phyloP scores from a whole-genome alignment of 2,797 vertebrate species.

The Sciurus carolinensis region DNA sequence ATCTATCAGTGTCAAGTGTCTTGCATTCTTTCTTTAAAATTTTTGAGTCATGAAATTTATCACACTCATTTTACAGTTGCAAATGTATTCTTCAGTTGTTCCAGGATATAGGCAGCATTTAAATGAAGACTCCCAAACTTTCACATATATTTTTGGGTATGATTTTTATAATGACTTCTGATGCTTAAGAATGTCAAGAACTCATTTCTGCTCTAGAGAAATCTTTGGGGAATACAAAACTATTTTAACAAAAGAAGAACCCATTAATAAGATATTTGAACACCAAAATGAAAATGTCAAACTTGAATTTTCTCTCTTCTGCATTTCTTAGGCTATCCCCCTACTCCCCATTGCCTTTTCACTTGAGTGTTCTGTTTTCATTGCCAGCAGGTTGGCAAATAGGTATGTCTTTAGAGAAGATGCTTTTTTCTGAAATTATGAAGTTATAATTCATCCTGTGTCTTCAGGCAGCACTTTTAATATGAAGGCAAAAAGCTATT shows the following conservation, averaged over 20 bases:
- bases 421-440: slow-evolving; percentile 72
- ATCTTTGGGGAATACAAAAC: slow-evolving; percentile 12
- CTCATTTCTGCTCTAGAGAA: not conserved
- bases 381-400: slow-evolving; percentile 62
- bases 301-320: slow-evolving; percentile 11
- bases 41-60: slow-evolving; percentile 53
- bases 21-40: slow-evolving; percentile 60
- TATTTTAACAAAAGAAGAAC: slow-evolving; percentile 53
- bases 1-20: slow-evolving; percentile 25
- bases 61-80: slow-evolving; percentile 41
- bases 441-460: slow-evolving; percentile 71
- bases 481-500: slow-evolving; percentile 64
- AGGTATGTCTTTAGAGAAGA: slow-evolving; percentile 62
- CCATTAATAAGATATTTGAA: slow-evolving; percentile 48
- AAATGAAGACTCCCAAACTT: slow-evolving; percentile 30
- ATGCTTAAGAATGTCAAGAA: slow-evolving; percentile 50
- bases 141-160: not conserved
- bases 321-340: not conserved
- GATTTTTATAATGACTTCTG: not conserved
- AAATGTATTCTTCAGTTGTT: slow-evolving; percentile 14
- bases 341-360: not conserved
- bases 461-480: slow-evolving; percentile 75
- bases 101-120: not conserved
- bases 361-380: slow-evolving; percentile 40
- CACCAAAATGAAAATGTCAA: slow-evolving; percentile 47